These are phyloP conservation scores for Aporophyla lueneburgensis DNA, from an alignment of 2,888 invertebrate genomes.

Conservation along the genomic window DNA sequence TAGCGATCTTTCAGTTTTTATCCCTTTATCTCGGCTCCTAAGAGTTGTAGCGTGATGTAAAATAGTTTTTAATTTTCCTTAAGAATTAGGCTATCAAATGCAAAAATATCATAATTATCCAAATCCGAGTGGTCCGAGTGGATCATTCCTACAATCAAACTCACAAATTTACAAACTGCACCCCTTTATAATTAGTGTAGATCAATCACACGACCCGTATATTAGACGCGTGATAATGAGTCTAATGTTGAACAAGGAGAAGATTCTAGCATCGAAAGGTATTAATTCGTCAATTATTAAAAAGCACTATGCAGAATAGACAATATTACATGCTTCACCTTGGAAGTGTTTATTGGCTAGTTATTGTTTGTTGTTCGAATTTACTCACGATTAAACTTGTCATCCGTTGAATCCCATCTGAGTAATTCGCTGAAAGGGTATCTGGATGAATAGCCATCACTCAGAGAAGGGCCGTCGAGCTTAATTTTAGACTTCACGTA, in stretches of 20 bases:
- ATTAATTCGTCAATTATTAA: not conserved
- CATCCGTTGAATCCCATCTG: conserved; percentile 47
- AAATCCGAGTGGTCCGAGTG: too few species aligned
- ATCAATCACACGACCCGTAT: not conserved
- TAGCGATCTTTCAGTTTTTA: too few species aligned
- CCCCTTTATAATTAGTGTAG: too few species aligned
- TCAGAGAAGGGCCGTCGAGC: conserved; percentile 49
- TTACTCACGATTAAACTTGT: conserved; percentile 45
- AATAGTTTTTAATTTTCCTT: too few species aligned
- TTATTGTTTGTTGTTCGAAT: conserved; percentile 31
- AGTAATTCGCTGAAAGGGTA: conserved; percentile 67
- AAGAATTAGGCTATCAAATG: too few species aligned
- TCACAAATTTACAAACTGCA: too few species aligned
- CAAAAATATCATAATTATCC: too few species aligned
- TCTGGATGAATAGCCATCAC: conserved; percentile 57
- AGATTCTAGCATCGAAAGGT: not conserved
- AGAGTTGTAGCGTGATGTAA: too few species aligned
- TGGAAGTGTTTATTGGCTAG: conserved; percentile 2
- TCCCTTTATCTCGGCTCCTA: too few species aligned
- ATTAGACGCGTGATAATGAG: not conserved
- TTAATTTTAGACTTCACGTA: conserved; percentile 62
- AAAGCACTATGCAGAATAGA: not conserved
- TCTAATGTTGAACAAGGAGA: not conserved
- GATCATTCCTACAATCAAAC: too few species aligned
- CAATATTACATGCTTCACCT: conserved; percentile 6